Conservation (phyloP, 2,113 vertebrate species). For the Pogonocichla stellata region DNA sequence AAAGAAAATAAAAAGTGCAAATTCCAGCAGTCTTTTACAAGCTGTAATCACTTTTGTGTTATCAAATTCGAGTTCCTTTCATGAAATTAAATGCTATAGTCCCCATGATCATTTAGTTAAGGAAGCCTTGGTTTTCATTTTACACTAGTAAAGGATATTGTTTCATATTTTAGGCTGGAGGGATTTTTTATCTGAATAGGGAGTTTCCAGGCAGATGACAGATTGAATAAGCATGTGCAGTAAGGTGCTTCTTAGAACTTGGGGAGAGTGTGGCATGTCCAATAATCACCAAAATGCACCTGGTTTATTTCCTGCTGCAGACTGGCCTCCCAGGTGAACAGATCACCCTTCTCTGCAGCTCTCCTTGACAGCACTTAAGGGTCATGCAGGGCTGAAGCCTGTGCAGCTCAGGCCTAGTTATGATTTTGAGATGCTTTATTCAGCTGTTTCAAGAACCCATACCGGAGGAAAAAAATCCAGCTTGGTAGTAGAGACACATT, state of each 20-base stretch:
- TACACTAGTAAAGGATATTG: background rate
- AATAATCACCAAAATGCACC: background rate
- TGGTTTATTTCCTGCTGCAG: background rate
- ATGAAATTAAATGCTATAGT: background rate
- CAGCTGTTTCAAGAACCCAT: background rate
- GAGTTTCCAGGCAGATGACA: background rate
- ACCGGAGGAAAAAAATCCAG: background rate
- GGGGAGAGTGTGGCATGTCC: background rate
- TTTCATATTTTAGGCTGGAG: background rate
- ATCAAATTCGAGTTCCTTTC: background rate
- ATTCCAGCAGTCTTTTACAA: background rate
- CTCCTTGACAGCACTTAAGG: background rate
- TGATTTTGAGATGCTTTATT: background rate
- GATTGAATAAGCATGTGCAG: background rate
- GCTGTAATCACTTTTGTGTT: background rate
- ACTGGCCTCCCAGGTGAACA: background rate
- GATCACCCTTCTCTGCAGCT: background rate
- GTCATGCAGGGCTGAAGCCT: background rate
- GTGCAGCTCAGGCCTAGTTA: background rate
- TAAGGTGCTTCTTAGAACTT: background rate
- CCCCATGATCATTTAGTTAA: background rate
- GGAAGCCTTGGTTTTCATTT: background rate
- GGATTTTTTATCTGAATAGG: background rate
- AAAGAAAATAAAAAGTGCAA: background rate
- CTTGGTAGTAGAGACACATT: background rate